Percentiles rank a stretch among this genome's conserved stretches.
These are phyloP conservation scores for Pempheris klunzingeri DNA, from an alignment of 2,797 vertebrate genomes.

Conservation along the genomic window DNA sequence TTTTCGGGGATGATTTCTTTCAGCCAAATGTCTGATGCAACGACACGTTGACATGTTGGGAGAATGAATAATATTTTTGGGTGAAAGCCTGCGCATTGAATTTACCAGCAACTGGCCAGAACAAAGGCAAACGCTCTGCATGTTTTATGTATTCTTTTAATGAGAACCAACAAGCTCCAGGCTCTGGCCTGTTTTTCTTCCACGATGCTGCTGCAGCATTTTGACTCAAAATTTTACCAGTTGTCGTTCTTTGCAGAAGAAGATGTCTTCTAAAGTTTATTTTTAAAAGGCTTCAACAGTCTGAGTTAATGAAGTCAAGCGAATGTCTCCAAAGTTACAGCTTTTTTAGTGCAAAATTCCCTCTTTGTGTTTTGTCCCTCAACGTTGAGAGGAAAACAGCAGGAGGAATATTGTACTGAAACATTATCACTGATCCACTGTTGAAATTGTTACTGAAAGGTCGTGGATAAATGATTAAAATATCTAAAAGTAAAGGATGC, in stretches of 20 bases:
- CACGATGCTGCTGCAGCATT: background rate
- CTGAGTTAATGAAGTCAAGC: background rate
- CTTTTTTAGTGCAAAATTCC: background rate
- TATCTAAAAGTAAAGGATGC: no score
- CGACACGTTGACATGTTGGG: background rate
- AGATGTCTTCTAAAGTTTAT: background rate
- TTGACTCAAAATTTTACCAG: background rate
- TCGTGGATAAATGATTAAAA: no score
- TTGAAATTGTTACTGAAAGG: no score
- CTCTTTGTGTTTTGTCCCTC: background rate
- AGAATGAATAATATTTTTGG: conserved; percentile 14
- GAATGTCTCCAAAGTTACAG: background rate
- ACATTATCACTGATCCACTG: no score
- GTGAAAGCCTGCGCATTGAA: background rate
- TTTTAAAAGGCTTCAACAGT: background rate
- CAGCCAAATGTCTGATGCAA: conserved; percentile 17
- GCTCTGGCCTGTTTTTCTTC: conserved; percentile 19
- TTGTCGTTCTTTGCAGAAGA: background rate
- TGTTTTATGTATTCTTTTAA: conserved; percentile 33
- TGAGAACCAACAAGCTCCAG: conserved; percentile 11
- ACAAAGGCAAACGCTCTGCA: background rate
- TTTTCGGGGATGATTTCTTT: conserved; percentile 28
- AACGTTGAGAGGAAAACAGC: background rate
- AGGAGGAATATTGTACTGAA: background rate
- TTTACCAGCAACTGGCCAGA: background rate